Evolutionary conservation across 2,797 vertebrate species (phyloP).

Genomic region (Numenius phaeopus): DNA sequence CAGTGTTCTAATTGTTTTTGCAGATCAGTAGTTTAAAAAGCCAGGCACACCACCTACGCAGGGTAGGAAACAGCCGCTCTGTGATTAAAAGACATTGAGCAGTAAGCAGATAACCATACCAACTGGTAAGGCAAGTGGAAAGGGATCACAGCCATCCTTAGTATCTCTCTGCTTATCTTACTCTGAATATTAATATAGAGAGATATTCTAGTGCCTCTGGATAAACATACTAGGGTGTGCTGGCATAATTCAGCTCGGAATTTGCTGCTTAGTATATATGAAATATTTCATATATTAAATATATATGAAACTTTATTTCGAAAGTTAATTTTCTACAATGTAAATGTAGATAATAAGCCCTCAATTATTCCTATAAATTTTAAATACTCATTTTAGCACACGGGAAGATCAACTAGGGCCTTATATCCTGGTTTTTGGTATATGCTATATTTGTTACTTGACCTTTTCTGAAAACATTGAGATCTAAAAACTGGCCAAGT

Average conservation of each 20-base stretch:
- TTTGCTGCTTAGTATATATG: not conserved
- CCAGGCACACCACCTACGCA: not conserved
- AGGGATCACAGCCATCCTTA: not conserved
- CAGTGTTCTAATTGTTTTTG: slow-evolving; percentile 52
- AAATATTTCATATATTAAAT: not conserved
- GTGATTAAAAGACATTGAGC: not conserved
- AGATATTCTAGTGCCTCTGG: not conserved
- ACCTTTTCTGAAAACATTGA: not conserved
- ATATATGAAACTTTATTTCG: slow-evolving; percentile 4
- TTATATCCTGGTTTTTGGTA: not conserved
- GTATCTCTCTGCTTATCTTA: not conserved
- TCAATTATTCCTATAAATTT: not conserved
- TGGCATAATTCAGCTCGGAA: not conserved
- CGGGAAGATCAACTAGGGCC: not conserved
- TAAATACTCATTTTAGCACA: slow-evolving; percentile 18
- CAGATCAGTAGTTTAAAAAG: slow-evolving; percentile 13
- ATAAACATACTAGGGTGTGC: not conserved
- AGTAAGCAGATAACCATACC: not conserved
- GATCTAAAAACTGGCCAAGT: not conserved
- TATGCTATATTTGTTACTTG: not conserved
- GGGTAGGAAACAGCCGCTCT: not conserved
- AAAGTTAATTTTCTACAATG: not conserved
- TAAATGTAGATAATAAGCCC: not conserved
- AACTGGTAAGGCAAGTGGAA: not conserved
- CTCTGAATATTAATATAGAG: not conserved